Base-by-base conservation (phyloP, 2,113 vertebrate genomes). In the Sterrhoptilus dennistouni region DNA sequence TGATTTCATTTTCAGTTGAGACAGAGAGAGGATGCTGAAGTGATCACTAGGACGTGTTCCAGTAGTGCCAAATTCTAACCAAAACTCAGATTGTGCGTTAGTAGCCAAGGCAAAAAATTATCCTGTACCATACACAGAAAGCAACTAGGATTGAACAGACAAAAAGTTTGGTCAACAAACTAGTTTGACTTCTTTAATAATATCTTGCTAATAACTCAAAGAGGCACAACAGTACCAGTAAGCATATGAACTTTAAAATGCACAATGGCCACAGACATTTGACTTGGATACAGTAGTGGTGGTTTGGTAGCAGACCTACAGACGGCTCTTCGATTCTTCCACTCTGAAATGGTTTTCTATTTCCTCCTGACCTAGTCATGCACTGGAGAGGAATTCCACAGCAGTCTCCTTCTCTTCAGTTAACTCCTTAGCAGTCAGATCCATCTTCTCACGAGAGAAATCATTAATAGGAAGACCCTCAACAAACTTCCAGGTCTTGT, bases 361-460 rank as follows among this genome's bases (percentile, higher is more conserved):
- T 92, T 96, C 90, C 53, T 69, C 69, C 40, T 87, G 68, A 91
- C 6, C 75, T 97, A 98, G 98, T 99, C 98, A 99, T 80, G 97
- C 98, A 77, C 96, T 97, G 44, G 97, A 97, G 52, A 99, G 97
- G 98, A 99, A 99, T 91, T 98, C 91, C 94, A 99, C 97, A n/a
- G 99, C 99, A 24, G 98, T 99, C 95, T 99, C 98, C 87, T 99
- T 99, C 97, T 99, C 99, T 87, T 99, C 99, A 20, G 98, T 77
- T 85, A 99, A 97, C 96, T 99, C 99, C 59, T 98, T 98, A 7
- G 99, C 99, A 33, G 99, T 99, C 78, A 97, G 54, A 87, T 98
- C 98, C 99, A 99, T 99, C 98, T 99, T 99, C 50, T 98, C 98
- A 93, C 97, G 97, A 44, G 99, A 99, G 88, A 99, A 99, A 68